A percentile compares a stretch with the other conserved stretches of the same genome.
Evolutionary conservation across 2,797 vertebrate species (phyloP).

Genomic region (Eulemur rubriventer): DNA sequence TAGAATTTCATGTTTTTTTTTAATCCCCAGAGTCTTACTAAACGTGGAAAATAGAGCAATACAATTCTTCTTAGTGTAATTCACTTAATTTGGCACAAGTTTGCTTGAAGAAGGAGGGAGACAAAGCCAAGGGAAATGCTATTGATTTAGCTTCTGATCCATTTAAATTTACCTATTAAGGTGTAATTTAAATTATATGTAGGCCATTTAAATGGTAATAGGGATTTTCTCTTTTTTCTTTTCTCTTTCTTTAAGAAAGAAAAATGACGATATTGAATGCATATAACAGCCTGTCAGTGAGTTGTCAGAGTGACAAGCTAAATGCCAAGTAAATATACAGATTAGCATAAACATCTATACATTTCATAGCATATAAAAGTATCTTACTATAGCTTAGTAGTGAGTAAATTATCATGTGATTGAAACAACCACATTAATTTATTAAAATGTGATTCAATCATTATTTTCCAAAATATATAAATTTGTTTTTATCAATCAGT

Average conservation of each 20-base stretch:
- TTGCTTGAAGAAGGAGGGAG: neutral
- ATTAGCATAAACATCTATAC: neutral
- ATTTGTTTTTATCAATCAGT: neutral
- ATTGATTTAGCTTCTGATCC: conserved; percentile 11
- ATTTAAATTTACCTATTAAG: conserved; percentile 31
- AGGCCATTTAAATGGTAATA: neutral
- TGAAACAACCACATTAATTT: neutral
- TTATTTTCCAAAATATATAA: neutral
- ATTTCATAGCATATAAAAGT: neutral
- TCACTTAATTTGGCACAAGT: neutral
- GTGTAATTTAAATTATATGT: neutral
- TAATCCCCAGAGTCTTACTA: neutral
- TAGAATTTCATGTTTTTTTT: neutral
- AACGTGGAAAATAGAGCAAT: neutral
- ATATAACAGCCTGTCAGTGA: neutral
- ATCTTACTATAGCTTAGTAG: neutral
- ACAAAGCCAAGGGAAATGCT: neutral
- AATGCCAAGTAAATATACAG: neutral
- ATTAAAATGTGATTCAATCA: neutral
- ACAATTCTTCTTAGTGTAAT: neutral
- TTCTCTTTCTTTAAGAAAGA: neutral
- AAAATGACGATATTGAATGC: neutral
- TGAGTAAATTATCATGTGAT: neutral
- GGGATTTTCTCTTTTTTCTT: neutral
- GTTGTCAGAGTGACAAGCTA: neutral